These are phyloP conservation scores for Papilio polytes DNA, from an alignment of 1,140 invertebrate genomes.

Conservation along the genomic window DNA sequence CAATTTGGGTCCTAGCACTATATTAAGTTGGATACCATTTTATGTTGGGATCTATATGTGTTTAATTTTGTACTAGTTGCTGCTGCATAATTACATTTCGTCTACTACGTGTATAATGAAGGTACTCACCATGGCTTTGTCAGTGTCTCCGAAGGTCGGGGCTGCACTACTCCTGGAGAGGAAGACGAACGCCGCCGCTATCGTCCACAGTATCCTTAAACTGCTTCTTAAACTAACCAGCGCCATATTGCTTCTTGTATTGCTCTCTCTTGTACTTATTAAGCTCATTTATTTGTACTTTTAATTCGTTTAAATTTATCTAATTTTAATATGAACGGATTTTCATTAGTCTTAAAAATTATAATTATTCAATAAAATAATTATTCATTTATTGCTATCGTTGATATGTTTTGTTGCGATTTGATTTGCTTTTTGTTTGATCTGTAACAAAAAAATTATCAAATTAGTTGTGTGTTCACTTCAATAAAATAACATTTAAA, in stretches of 20 bases:
- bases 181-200: slow-evolving; percentile 59
- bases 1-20: too few relatives aligned
- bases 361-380: slow-evolving; percentile 32
- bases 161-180: slow-evolving; percentile 71
- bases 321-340: slow-evolving; percentile 56
- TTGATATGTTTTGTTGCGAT: slow-evolving; percentile 46
- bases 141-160: slow-evolving; percentile 69
- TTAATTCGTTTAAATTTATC: slow-evolving; percentile 58
- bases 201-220: slow-evolving; percentile 70
- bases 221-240: slow-evolving; percentile 61
- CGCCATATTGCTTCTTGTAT: slow-evolving; percentile 65
- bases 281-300: slow-evolving; percentile 70
- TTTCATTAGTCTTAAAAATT: slow-evolving; percentile 62
- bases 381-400: slow-evolving; percentile 47
- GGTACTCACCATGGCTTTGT: slow-evolving; percentile 74
- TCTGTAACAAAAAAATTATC: slow-evolving; percentile 70
- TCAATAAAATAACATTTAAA: not conserved
- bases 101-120: not conserved
- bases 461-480: not conserved
- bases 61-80: too few relatives aligned
- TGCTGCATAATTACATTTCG: not conserved
- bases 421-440: slow-evolving; percentile 46
- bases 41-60: too few relatives aligned
- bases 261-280: slow-evolving; percentile 54
- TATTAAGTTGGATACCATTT: too few relatives aligned